Base-by-base conservation (phyloP, 1,140 invertebrate genomes). In the Vanessa tameamea region DNA sequence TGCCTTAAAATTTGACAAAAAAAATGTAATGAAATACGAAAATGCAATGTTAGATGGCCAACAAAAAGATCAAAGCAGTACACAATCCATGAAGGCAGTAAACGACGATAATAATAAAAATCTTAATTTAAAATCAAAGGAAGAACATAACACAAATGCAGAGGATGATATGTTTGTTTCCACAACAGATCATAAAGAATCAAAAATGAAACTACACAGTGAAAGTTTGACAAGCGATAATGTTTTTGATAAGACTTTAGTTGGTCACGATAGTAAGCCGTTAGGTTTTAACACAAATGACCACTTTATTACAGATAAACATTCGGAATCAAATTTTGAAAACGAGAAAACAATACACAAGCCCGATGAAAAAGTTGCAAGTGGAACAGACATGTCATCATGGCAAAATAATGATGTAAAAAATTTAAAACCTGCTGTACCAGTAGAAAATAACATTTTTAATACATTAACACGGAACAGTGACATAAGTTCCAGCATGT, bases 1-100 rank as follows among this genome's bases (percentile, higher is more conserved):
- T 61, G 82, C 81, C 72, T 86, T 87, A 55, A 86, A 82, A 65
- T 26, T 72, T 59, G 76, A 78, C 7, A 64, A 47, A 47, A 13
- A 23, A 63, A 64, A 74, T 16, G 53, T 64, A 55, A 43, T 26
- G 20, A 16, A 47, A 6, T 23, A 31, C 37, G 66, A 61, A 61
- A 31, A 61, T 15, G 14, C 37, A 31, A 16, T 15, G 6, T 61
- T n/a, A 61, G 57, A 61, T 12, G 48, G 7, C 11, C 12, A 57
- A 12, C 11, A 26, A 57, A 23, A 57, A 26, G 5, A 26, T 57
- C 55, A 23, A 8, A 57, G 3, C 8, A 57, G 55, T 23, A 9
- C 26, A 26, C 55, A 16, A 37, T 15, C 9, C 15, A 14, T 16
- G 16, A 61, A 61, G 23, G 13, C 23, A 14, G 14, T n/a, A 61